Conservation (phyloP, 1,140 invertebrate species). For the Euglossa dilemma region DNA sequence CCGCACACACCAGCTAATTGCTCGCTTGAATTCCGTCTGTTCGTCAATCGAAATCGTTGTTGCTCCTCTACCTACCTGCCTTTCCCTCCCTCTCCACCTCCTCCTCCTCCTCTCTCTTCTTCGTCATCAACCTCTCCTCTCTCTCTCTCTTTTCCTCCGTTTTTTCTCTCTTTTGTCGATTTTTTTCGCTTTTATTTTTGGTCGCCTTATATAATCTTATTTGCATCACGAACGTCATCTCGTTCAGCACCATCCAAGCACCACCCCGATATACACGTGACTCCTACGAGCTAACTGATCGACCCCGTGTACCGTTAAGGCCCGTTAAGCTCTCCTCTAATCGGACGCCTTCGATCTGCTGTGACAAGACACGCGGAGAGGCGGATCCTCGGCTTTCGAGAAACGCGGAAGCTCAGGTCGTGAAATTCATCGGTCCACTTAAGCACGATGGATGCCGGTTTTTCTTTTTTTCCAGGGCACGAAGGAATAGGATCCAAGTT, state of each 20-base stretch:
- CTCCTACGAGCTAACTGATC: constrained; percentile 63
- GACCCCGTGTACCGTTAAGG: constrained; percentile 62
- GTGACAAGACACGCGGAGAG: constrained; percentile 7
- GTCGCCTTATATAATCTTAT: constrained; percentile 14
- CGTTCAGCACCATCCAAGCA: constrained; percentile 65
- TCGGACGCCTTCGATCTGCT: constrained; percentile 54
- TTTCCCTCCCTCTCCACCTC: neutral
- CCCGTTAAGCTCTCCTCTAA: constrained; percentile 54
- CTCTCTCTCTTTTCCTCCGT: neutral
- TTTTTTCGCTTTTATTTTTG: neutral
- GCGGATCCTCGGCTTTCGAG: neutral
- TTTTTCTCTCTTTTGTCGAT: neutral
- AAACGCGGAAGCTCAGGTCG: neutral
- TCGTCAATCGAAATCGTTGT: constrained; percentile 46
- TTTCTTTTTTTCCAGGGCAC: too few species aligned
- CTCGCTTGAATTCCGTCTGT: constrained; percentile 35
- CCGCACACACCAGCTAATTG: constrained; percentile 41
- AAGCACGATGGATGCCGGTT: too few species aligned
- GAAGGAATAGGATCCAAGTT: too few species aligned
- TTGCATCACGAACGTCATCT: constrained; percentile 46
- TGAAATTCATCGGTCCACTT: too few species aligned
- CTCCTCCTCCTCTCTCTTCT: neutral
- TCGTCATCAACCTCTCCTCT: neutral
- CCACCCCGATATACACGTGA: constrained; percentile 60
- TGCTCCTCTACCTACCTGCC: neutral